A percentile compares a stretch with the other conserved stretches of the same genome.
Conservation (phyloP, 2,888 invertebrate species). For the Syritta pipiens region DNA sequence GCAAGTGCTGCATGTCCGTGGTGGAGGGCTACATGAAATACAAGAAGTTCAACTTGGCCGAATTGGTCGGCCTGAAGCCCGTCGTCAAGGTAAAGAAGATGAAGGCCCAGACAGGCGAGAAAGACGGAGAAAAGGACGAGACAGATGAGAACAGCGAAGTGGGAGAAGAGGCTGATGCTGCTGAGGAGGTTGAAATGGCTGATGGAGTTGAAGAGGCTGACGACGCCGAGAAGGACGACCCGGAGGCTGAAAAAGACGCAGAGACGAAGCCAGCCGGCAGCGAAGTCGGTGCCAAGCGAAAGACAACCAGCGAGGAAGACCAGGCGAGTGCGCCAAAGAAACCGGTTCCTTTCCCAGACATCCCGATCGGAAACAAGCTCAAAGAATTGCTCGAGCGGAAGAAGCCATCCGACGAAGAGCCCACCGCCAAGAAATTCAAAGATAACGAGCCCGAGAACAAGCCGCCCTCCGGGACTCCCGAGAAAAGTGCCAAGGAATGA, state of each 20-base stretch:
- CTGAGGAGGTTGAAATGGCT: background rate
- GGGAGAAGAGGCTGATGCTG: background rate
- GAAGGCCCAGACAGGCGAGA: background rate
- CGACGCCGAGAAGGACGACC: background rate
- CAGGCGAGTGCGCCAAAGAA: background rate
- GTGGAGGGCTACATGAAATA: constrained; percentile 88
- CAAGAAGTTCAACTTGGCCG: constrained; percentile 91
- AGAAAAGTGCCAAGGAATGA: background rate
- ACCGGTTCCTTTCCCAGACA: background rate
- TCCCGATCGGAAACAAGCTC: background rate
- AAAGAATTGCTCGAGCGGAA: constrained; percentile 17
- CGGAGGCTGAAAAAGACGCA: background rate
- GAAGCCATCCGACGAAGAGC: constrained; percentile 1
- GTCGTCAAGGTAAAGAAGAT: constrained; percentile 2
- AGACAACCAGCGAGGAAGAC: background rate
- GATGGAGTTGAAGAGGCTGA: background rate
- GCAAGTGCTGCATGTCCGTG: constrained; percentile 88
- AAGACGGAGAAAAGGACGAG: background rate
- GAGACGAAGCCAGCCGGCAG: too few relatives aligned
- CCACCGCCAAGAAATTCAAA: constrained; percentile 27
- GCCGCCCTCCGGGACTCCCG: background rate
- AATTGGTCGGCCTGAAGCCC: constrained; percentile 76
- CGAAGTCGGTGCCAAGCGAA: background rate
- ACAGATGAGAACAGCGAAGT: background rate
- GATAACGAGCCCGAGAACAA: background rate